Percentiles rank a stretch among this genome's conserved stretches.
phyloP scores from a whole-genome alignment of 2,113 vertebrate genomes.

The Leptosomus discolor region DNA sequence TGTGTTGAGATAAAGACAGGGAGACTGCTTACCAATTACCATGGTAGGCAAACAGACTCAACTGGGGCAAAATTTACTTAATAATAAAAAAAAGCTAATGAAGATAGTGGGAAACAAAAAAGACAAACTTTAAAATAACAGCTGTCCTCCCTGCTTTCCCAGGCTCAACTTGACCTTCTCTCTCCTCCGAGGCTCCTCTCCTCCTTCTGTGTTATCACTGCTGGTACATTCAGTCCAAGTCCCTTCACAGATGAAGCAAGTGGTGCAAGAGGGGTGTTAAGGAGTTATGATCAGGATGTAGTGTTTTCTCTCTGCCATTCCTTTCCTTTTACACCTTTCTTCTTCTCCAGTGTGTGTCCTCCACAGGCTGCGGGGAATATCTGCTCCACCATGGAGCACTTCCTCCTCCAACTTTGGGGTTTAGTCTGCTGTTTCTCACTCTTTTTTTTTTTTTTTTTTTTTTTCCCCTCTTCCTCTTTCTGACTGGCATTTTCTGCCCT shows the following conservation, averaged over 20 bases:
- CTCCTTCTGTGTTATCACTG: not conserved
- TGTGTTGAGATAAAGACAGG: not conserved
- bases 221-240: not conserved
- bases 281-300: rapidly evolving
- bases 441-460: not conserved
- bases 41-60: not conserved
- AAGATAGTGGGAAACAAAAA: not conserved
- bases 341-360: not conserved
- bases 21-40: not conserved
- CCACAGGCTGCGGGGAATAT: not conserved
- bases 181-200: not conserved
- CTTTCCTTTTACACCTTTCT: not conserved
- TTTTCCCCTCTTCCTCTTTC: not conserved
- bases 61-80: not conserved
- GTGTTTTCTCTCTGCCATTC: not conserved
- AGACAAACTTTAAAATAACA: not conserved
- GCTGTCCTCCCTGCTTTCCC: not conserved
- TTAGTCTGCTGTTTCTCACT: not conserved
- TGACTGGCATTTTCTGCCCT: not conserved
- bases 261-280: not conserved
- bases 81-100: not conserved
- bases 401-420: not conserved
- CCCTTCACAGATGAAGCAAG: not conserved
- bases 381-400: not conserved
- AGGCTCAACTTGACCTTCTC: not conserved